Percentiles rank a stretch among this genome's conserved stretches.
These are phyloP conservation scores for Chionoecetes opilio DNA, from an alignment of 1,140 invertebrate species.

Conservation along the genomic window DNA sequence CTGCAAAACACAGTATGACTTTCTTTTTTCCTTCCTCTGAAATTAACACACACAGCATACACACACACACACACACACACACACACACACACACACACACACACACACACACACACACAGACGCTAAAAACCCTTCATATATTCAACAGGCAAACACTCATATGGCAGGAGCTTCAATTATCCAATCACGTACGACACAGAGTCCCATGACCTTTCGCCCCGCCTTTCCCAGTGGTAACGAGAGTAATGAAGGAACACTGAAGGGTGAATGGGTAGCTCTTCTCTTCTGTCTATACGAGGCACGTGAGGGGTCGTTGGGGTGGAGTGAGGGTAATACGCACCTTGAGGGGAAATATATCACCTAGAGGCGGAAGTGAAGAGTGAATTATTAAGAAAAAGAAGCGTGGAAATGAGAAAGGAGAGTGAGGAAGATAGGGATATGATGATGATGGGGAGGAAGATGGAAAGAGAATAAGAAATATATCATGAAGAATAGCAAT, in stretches of 20 bases:
- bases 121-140: no score
- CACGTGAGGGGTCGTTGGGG: background rate
- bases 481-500: background rate
- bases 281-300: background rate
- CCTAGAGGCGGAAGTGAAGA: background rate
- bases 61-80: no score
- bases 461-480: background rate
- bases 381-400: background rate
- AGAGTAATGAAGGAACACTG: background rate
- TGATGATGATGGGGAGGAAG: background rate
- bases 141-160: background rate
- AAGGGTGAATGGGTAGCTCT: background rate
- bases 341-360: background rate
- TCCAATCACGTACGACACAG: background rate
- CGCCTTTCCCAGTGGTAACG: background rate
- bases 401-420: background rate
- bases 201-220: background rate
- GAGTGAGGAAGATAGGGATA: no score
- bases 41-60: no score
- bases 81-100: no score
- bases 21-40: background rate
- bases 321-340: background rate
- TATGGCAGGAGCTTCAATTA: background rate
- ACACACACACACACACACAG: no score
- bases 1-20: no score